Percentiles rank a stretch among this genome's conserved stretches.
Evolutionary conservation across 2,888 invertebrate genomes (phyloP).

Genomic region (Diaprepes abbreviatus): DNA sequence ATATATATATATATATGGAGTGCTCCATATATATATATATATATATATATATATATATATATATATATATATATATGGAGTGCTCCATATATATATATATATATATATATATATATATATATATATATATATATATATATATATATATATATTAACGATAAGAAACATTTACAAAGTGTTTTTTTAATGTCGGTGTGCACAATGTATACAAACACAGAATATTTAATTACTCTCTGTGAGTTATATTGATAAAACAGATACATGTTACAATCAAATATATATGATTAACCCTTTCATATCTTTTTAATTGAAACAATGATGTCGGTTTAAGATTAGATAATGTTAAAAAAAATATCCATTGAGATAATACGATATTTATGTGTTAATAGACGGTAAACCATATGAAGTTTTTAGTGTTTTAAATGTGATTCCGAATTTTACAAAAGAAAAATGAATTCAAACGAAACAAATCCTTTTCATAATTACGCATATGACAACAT

Average conservation of each 20-base stretch:
- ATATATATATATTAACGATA: too few species aligned
- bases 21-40: too few species aligned
- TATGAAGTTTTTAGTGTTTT: constrained; percentile 22
- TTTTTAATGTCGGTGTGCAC: too few species aligned
- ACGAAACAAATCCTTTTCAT: not conserved
- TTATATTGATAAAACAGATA: not conserved
- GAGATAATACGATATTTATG: constrained; percentile 13
- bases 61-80: too few species aligned
- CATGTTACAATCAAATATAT: not conserved
- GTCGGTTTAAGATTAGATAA: constrained; percentile 46
- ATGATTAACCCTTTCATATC: constrained; percentile 1
- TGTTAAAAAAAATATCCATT: constrained; percentile 37
- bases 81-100: too few species aligned
- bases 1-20: too few species aligned
- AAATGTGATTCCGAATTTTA: not conserved
- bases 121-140: too few species aligned
- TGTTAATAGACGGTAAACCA: constrained; percentile 8
- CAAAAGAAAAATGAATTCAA: constrained; percentile 7
- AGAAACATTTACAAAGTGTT: too few species aligned
- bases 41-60: too few species aligned
- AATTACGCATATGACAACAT: constrained; percentile 20
- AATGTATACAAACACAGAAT: too few species aligned
- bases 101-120: too few species aligned
- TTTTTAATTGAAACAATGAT: constrained; percentile 47
- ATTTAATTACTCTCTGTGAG: too few species aligned